Conservation (phyloP, 2,888 invertebrate genomes). For the Eupithecia subumbrata region DNA sequence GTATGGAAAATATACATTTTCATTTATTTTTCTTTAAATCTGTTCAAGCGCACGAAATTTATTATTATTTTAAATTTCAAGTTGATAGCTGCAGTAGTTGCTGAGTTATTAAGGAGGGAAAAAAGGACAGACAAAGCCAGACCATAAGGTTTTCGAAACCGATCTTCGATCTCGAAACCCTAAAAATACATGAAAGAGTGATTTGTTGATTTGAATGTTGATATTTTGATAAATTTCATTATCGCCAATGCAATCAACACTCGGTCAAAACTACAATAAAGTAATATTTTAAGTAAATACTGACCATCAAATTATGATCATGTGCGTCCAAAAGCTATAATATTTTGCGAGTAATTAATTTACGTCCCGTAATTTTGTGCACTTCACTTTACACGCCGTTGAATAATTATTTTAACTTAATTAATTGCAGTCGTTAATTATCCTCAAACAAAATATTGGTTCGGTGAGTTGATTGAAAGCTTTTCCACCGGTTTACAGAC, state of each 20-base stretch:
- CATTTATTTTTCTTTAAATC: too few species aligned
- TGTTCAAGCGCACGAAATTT: too few species aligned
- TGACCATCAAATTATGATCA: background rate
- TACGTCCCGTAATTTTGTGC: constrained; percentile 24
- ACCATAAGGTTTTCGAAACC: too few species aligned
- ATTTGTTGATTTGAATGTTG: background rate
- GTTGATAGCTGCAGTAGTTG: too few species aligned
- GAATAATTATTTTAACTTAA: constrained; percentile 41
- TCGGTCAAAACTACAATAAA: background rate
- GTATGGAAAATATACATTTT: too few species aligned
- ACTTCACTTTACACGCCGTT: constrained; percentile 22
- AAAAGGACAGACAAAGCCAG: too few species aligned
- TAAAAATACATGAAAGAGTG: background rate
- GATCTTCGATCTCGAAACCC: too few species aligned
- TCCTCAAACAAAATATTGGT: constrained; percentile 37
- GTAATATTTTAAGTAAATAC: background rate
- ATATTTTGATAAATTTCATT: background rate
- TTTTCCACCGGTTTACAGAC: background rate
- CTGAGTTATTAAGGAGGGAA: too few species aligned
- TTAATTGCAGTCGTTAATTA: constrained; percentile 41
- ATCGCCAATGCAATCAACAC: background rate
- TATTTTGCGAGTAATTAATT: constrained; percentile 28
- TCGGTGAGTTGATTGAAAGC: constrained; percentile 26
- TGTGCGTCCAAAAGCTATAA: constrained; percentile 19
- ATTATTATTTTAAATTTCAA: too few species aligned